Percentiles rank a stretch among this genome's conserved stretches.
Evolutionary conservation across 2,797 vertebrate species (phyloP).

Genomic region (Eulemur mongoz): DNA sequence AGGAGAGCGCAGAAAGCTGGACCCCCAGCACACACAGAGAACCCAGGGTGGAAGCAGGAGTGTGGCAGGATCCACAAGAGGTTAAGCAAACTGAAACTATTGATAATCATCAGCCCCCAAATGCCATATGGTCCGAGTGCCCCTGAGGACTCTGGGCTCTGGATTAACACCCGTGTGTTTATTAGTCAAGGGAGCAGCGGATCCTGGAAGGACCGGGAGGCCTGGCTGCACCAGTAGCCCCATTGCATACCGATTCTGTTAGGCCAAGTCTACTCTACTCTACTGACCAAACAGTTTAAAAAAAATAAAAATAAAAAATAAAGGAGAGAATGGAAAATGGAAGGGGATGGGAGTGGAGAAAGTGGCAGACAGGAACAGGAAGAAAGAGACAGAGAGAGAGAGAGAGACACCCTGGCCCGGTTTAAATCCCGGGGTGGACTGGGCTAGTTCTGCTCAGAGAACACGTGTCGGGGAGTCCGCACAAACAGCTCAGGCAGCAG

Average conservation of each 20-base stretch:
- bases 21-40: not conserved
- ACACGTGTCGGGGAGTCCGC: rapidly evolving
- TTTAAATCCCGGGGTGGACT: not conserved
- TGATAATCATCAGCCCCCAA: not conserved
- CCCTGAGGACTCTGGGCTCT: not conserved
- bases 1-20: not conserved
- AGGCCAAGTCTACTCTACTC: no score
- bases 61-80: not conserved
- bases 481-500: rapidly evolving
- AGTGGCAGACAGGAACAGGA: no score
- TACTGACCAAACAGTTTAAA: not conserved
- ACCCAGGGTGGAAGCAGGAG: not conserved
- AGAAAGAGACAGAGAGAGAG: not conserved
- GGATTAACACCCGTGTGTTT: not conserved
- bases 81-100: not conserved
- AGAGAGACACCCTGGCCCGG: no score
- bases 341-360: not conserved
- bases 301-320: not conserved
- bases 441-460: not conserved
- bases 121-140: not conserved
- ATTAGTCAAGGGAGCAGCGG: not conserved
- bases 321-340: no score
- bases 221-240: not conserved
- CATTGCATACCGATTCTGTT: rapidly evolving
- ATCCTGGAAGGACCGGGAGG: not conserved